Evolutionary conservation across 2,888 invertebrate species (phyloP).

Genomic region (Eudasyphora cyanicolor): DNA sequence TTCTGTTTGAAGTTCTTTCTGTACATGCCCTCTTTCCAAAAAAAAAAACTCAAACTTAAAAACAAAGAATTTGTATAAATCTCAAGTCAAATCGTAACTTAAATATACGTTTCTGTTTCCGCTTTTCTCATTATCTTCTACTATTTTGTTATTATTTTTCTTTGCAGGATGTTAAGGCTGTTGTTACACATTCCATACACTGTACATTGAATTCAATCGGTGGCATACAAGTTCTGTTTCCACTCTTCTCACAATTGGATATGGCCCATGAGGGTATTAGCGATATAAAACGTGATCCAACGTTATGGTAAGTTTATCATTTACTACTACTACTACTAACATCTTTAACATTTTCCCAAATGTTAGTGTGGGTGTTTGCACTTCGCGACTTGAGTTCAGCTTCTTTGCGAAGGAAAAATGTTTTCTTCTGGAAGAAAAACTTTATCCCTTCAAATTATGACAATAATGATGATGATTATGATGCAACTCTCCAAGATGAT

Average conservation of each 20-base stretch:
- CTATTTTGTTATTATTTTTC: background rate
- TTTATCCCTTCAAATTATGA: background rate
- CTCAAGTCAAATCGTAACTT: conserved; percentile 24
- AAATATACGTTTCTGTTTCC: conserved; percentile 14
- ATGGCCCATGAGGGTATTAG: conserved; percentile 92
- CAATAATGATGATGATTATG: background rate
- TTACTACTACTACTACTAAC: background rate
- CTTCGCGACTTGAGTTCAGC: background rate
- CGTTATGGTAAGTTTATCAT: conserved; percentile 87
- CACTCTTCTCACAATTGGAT: conserved; percentile 98
- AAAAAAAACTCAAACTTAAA: conserved; percentile 10
- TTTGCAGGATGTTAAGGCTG: conserved; percentile 97
- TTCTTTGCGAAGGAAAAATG: background rate
- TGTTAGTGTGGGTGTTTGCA: background rate
- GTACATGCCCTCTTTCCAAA: no score
- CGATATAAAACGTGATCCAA: conserved; percentile 92
- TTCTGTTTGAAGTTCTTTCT: no score
- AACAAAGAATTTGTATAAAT: conserved; percentile 28
- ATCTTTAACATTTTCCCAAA: no score
- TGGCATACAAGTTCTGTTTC: conserved; percentile 98
- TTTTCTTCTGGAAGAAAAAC: background rate
- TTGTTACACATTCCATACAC: conserved; percentile 99
- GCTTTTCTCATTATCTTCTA: background rate
- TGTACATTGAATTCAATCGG: conserved; percentile 99
- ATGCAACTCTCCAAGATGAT: background rate